These are phyloP conservation scores for Bubo scandiacus DNA, from an alignment of 2,113 vertebrate genomes.

Conservation along the genomic window DNA sequence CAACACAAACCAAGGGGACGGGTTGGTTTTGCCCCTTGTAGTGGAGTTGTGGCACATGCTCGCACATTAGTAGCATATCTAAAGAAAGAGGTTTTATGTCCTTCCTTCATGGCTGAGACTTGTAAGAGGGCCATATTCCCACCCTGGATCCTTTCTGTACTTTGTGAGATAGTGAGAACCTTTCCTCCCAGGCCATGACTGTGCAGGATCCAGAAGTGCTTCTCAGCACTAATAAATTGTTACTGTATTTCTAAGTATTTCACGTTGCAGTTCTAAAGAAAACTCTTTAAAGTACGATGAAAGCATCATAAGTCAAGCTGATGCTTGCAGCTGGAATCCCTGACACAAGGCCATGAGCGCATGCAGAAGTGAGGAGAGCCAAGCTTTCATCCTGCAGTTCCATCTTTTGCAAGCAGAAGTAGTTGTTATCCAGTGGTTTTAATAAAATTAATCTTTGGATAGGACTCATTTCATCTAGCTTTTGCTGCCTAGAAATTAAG, in stretches of 20 bases:
- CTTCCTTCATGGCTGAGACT: not conserved
- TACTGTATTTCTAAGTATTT: not conserved
- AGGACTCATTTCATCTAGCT: not conserved
- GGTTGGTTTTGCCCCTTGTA: not conserved
- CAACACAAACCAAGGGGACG: accelerated
- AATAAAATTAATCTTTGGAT: not conserved
- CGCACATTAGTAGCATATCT: not conserved
- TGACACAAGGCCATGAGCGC: not conserved
- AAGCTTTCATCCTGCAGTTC: not conserved
- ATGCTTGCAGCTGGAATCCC: slow-evolving; percentile 7
- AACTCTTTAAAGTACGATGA: slow-evolving; percentile 10
- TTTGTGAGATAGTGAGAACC: not conserved
- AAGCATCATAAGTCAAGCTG: slow-evolving; percentile 25
- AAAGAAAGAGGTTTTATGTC: not conserved
- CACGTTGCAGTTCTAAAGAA: slow-evolving; percentile 2
- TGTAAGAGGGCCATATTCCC: not conserved
- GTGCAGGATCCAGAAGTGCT: not conserved
- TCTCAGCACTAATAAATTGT: not conserved
- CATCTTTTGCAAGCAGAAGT: not conserved
- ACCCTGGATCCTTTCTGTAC: not conserved
- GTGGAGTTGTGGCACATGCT: not conserved
- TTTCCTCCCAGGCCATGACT: not conserved
- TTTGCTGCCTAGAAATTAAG: not conserved
- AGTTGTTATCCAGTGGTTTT: not conserved
- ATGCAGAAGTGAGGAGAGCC: not conserved